Evolutionary conservation across 2,113 vertebrate species (phyloP).

Genomic region (Syrrhaptes paradoxus): DNA sequence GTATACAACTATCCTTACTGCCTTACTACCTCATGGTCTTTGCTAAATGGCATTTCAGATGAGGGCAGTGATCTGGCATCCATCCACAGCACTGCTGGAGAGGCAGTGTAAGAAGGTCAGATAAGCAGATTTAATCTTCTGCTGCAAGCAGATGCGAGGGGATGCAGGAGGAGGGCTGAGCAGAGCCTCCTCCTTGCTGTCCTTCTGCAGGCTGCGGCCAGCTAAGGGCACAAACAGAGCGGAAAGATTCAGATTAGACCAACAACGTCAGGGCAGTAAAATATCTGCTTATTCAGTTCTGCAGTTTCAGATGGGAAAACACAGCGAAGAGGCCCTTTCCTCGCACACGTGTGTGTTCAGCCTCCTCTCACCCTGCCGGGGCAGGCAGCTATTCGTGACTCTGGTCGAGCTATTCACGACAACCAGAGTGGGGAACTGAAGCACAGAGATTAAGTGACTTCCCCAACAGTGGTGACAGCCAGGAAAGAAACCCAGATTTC

Average conservation of each 20-base stretch:
- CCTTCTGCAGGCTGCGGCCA: neutral
- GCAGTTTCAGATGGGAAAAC: neutral
- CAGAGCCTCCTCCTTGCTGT: neutral
- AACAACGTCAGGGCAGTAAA: neutral
- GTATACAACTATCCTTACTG: neutral
- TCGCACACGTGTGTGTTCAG: rapidly evolving
- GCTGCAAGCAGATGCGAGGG: neutral
- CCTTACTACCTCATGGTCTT: neutral
- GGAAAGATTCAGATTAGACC: neutral
- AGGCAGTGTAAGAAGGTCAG: neutral
- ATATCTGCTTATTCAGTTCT: neutral
- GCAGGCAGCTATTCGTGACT: neutral
- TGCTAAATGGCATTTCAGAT: neutral
- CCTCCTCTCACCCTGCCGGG: neutral
- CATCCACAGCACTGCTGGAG: neutral
- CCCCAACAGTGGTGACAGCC: neutral
- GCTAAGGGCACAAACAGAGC: neutral
- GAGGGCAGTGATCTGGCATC: neutral
- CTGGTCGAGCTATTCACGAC: rapidly evolving
- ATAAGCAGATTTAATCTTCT: neutral
- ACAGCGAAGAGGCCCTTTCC: neutral
- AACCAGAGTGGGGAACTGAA: neutral
- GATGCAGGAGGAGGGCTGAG: neutral
- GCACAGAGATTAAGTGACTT: neutral
- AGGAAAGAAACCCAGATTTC: constrained; percentile 16